These are phyloP conservation scores for Eupithecia tripunctaria DNA, from an alignment of 2,888 invertebrate species.

Conservation along the genomic window DNA sequence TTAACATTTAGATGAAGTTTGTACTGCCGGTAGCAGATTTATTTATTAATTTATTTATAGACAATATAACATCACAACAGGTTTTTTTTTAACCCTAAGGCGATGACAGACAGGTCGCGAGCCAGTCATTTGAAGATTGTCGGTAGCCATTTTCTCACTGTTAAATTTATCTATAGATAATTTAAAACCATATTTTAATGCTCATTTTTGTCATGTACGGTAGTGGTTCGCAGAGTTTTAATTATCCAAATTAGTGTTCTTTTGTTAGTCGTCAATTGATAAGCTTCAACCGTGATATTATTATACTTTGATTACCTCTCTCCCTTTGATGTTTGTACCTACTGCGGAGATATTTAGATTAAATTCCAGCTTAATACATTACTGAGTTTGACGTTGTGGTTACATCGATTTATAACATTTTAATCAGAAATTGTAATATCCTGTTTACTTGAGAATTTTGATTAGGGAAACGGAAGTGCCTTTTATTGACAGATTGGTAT, in stretches of 20 bases:
- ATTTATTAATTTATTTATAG: too few species aligned
- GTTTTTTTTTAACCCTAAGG: too few species aligned
- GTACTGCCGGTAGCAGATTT: too few species aligned
- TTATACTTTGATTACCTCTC: neutral
- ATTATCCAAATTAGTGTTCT: neutral
- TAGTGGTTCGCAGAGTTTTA: too few species aligned
- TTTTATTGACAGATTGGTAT: neutral
- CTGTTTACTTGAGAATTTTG: neutral
- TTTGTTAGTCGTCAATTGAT: neutral
- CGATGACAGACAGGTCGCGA: too few species aligned
- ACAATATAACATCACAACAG: too few species aligned
- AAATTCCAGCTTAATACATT: slow-evolving; percentile 42
- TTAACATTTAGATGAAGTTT: too few species aligned
- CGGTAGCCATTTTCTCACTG: too few species aligned
- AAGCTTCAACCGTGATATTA: neutral
- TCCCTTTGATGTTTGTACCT: neutral
- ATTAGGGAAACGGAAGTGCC: neutral
- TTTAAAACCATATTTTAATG: too few species aligned
- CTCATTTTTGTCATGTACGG: too few species aligned
- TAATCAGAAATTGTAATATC: slow-evolving; percentile 11
- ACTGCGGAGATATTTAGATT: slow-evolving; percentile 46
- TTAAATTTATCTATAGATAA: too few species aligned
- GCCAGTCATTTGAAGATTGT: too few species aligned
- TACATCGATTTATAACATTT: slow-evolving; percentile 12
- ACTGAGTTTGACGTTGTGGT: neutral